A percentile compares a stretch with the other conserved stretches of the same genome.
These are phyloP conservation scores for Heliconius erato DNA, from an alignment of 2,888 invertebrate species.

Conservation along the genomic window DNA sequence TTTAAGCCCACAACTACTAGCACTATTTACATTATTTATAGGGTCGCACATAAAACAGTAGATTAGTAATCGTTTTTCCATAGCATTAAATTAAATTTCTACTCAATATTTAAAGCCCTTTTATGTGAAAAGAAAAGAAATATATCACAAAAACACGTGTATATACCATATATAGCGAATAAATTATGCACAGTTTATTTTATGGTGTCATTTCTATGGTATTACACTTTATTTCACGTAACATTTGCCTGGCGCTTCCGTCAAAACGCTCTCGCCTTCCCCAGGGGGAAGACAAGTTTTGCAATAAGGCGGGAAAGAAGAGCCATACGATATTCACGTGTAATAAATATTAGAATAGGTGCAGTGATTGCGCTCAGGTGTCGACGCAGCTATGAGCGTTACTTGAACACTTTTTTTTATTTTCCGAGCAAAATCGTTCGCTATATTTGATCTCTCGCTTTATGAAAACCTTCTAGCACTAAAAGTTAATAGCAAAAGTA, in stretches of 20 bases:
- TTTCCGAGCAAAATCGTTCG: constrained; percentile 41
- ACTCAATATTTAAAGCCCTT: not conserved
- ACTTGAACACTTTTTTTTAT: constrained; percentile 53
- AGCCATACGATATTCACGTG: constrained; percentile 81
- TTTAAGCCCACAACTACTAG: not conserved
- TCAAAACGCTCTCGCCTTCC: constrained; percentile 55
- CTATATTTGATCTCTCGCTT: constrained; percentile 14
- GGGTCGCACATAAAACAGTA: not conserved
- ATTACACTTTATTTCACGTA: constrained; percentile 46
- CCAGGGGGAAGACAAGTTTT: constrained; percentile 61
- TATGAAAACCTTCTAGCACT: not conserved
- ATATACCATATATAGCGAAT: constrained; percentile 17
- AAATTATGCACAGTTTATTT: constrained; percentile 47
- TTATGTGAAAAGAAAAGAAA: not conserved
- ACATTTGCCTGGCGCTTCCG: constrained; percentile 46
- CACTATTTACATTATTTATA: not conserved
- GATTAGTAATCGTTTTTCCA: not conserved
- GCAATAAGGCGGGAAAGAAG: constrained; percentile 68
- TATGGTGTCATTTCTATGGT: constrained; percentile 50
- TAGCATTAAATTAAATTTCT: not conserved
- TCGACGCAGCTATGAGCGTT: constrained; percentile 58
- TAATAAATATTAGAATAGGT: constrained; percentile 85
- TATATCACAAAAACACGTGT: not conserved
- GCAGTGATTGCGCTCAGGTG: constrained; percentile 83
- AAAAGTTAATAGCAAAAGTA: not conserved